Evolutionary conservation across 2,797 vertebrate species (phyloP).

Genomic region (Amphiprion clarkii): DNA sequence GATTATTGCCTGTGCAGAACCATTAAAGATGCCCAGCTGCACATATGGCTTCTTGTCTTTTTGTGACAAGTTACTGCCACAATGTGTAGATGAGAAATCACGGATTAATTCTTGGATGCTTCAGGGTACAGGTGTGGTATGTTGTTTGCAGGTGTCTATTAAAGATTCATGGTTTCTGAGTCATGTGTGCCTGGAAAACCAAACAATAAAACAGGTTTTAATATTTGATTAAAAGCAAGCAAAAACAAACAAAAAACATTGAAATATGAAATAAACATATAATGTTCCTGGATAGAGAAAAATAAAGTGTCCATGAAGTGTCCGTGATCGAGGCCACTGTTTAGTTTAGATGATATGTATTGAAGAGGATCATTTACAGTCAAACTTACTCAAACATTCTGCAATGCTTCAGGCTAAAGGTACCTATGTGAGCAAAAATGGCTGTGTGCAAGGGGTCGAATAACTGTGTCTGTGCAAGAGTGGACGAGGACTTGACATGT

Average conservation of each 20-base stretch:
- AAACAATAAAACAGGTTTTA: neutral
- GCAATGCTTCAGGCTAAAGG: conserved; percentile 12
- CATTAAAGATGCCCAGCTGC: neutral
- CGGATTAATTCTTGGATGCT: neutral
- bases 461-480: conserved; percentile 5
- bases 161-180: conserved; percentile 15
- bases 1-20: neutral
- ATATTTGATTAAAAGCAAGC: no score
- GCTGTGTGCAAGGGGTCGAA: neutral
- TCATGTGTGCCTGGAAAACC: neutral
- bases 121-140: conserved; percentile 19
- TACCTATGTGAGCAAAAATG: conserved; percentile 6
- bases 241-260: no score
- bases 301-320: conserved; percentile 19
- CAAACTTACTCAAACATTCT: conserved; percentile 16
- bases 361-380: conserved; percentile 20
- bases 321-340: conserved; percentile 7
- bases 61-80: neutral
- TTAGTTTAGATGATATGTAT: conserved; percentile 21
- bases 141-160: conserved; percentile 8
- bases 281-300: neutral
- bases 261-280: conserved; percentile 40
- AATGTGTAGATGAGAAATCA: neutral
- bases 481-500: conserved; percentile 16
- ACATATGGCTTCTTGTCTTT: neutral